Evolutionary conservation across 2,888 invertebrate species (phyloP).

Genomic region (Heterodera filipjevi): DNA sequence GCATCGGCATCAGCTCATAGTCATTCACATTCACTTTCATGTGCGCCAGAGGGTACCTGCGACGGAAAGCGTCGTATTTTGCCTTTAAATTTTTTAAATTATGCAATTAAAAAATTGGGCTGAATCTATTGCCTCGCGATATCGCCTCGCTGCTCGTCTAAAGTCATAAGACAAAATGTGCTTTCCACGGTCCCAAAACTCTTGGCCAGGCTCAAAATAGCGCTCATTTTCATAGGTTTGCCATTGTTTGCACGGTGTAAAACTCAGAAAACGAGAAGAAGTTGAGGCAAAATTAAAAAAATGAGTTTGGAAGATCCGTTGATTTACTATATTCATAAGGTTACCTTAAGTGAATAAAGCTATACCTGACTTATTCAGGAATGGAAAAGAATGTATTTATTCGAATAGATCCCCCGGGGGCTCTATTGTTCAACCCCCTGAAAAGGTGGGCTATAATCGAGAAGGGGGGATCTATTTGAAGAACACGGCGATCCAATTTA

Average conservation of each 20-base stretch:
- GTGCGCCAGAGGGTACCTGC: conserved; percentile 60
- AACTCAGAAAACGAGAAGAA: conserved; percentile 21
- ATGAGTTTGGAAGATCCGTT: conserved; percentile 12
- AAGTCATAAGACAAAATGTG: conserved; percentile 62
- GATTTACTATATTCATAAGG: background rate
- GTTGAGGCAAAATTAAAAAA: conserved; percentile 4
- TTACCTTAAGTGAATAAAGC: too few species aligned
- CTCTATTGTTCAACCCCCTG: too few species aligned
- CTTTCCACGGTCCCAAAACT: conserved; percentile 58
- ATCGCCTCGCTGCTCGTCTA: conserved; percentile 57
- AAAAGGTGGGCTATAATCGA: too few species aligned
- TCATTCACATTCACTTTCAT: conserved; percentile 54
- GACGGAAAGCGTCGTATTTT: conserved; percentile 56
- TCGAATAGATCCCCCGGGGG: too few species aligned
- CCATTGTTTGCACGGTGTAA: conserved; percentile 41
- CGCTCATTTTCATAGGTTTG: conserved; percentile 63
- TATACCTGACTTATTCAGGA: too few species aligned
- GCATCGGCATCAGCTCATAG: conserved; percentile 62
- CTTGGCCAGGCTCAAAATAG: conserved; percentile 63
- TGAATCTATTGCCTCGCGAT: conserved; percentile 47
- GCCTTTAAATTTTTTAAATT: conserved; percentile 24
- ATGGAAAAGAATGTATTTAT: too few species aligned
- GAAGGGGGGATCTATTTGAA: too few species aligned
- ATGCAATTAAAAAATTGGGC: too few species aligned
- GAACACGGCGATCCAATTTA: too few species aligned